Base-by-base conservation (phyloP, 2,113 vertebrate genomes). In the Chaenocephalus aceratus region DNA sequence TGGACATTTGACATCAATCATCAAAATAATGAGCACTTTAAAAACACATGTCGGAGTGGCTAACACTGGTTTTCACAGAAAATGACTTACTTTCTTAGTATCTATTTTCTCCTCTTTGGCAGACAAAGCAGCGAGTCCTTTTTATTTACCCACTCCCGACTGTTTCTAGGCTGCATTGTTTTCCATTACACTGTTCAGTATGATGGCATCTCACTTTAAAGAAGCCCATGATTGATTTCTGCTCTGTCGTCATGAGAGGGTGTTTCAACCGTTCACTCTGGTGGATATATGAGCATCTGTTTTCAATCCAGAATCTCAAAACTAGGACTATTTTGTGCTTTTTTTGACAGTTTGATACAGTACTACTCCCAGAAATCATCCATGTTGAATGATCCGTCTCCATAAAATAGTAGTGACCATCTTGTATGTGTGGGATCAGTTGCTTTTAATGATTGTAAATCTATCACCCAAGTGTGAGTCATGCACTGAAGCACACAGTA, bases 281-380 rank as follows among this genome's bases (percentile, higher is more conserved):
- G 21, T 58, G 80, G 73, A 85, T 75, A 58, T 61, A 76, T 48
- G 57, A 80, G 26, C 76, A 83, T 48, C 49, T 89, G 87, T 84
- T 91, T 85, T 70, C 34, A 58, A 53, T 77, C 66, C 41, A 53
- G n/a, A 36, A 46, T 66, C 59, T 75, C 53, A 5, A 12, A 59
- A 66, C 59, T 80, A 74, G 21, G 48, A 26, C 23, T 46, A 18
- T 13, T 45, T 62, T 0, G 12, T 41, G 36, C 3, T 30, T 30
- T 10, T 52, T 83, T 67, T 82, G 18, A 70, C 62, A 67, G 30
- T 49, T 67, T 67, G 78, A 78, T 71, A 34, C 10, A 81, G 71
- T 15, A n/a, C 57, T 68, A n/a, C 57, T 68, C 80, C 59, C 45
- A 72, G 41, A 61, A 72, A 72, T 60, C 34, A 48, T 74, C 63